These are phyloP conservation scores for Cyclina sinensis DNA, from an alignment of 1,140 invertebrate genomes.

Conservation along the genomic window DNA sequence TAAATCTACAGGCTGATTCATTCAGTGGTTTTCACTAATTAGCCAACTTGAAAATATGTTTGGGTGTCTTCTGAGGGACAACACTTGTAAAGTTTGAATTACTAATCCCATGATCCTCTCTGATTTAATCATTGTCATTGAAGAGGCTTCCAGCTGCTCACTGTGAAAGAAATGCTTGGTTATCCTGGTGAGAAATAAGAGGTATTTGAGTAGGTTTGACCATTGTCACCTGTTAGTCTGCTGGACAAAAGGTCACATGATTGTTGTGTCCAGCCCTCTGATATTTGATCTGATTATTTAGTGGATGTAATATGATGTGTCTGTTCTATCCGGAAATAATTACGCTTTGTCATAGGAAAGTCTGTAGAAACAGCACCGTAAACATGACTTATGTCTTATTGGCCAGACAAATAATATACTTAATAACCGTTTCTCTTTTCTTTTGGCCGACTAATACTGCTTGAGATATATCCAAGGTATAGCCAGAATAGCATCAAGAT, in stretches of 20 bases:
- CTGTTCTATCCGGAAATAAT: background rate
- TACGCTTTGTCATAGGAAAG: background rate
- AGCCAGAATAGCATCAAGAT: too few species aligned
- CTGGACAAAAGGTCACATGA: slow-evolving; percentile 45
- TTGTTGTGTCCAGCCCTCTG: background rate
- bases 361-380: background rate
- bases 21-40: slow-evolving; percentile 32
- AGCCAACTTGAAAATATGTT: slow-evolving; percentile 31
- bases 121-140: slow-evolving; percentile 56
- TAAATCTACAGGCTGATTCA: slow-evolving; percentile 48
- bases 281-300: slow-evolving; percentile 22
- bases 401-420: too few species aligned
- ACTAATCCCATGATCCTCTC: slow-evolving; percentile 57
- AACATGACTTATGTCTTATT: background rate
- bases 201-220: background rate
- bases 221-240: slow-evolving; percentile 40
- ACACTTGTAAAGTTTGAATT: slow-evolving; percentile 24
- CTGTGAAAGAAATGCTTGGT: slow-evolving; percentile 42
- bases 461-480: too few species aligned
- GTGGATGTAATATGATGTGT: slow-evolving; percentile 11
- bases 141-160: slow-evolving; percentile 58
- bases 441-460: too few species aligned
- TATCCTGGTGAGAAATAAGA: slow-evolving; percentile 25
- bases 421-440: too few species aligned
- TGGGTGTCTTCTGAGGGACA: slow-evolving; percentile 26